These are phyloP conservation scores for Hypomesus transpacificus DNA, from an alignment of 2,113 vertebrate genomes.

Conservation along the genomic window DNA sequence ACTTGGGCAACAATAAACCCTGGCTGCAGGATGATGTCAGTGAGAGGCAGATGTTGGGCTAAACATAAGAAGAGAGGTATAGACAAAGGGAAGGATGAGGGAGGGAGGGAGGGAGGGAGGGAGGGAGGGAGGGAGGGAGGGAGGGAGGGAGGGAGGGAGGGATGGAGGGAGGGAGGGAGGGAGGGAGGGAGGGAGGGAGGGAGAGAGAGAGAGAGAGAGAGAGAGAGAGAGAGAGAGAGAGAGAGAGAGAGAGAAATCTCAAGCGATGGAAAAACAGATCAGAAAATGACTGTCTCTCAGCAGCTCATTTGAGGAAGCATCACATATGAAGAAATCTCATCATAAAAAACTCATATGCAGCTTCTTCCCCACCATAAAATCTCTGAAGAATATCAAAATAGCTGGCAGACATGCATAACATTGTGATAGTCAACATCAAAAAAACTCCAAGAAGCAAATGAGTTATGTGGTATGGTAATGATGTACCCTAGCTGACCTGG, in stretches of 20 bases:
- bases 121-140: too few species aligned
- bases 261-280: too few species aligned
- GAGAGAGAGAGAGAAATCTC: neutral
- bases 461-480: neutral
- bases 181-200: neutral
- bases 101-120: too few species aligned
- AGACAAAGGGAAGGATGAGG: neutral
- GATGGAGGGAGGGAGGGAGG: neutral
- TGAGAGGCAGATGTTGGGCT: neutral
- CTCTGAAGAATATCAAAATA: neutral
- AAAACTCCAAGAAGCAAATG: too few species aligned
- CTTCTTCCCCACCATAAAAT: too few species aligned
- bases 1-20: too few species aligned
- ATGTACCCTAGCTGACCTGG: neutral
- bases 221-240: neutral
- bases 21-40: too few species aligned
- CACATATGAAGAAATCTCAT: too few species aligned
- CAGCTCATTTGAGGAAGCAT: too few species aligned
- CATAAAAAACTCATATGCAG: too few species aligned
- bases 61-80: neutral
- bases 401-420: neutral
- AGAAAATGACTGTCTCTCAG: too few species aligned
- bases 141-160: neutral
- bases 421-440: neutral
- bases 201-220: neutral